These are phyloP conservation scores for Lampris megalopsis DNA, from an alignment of 2,113 vertebrate genomes.

Conservation along the genomic window DNA sequence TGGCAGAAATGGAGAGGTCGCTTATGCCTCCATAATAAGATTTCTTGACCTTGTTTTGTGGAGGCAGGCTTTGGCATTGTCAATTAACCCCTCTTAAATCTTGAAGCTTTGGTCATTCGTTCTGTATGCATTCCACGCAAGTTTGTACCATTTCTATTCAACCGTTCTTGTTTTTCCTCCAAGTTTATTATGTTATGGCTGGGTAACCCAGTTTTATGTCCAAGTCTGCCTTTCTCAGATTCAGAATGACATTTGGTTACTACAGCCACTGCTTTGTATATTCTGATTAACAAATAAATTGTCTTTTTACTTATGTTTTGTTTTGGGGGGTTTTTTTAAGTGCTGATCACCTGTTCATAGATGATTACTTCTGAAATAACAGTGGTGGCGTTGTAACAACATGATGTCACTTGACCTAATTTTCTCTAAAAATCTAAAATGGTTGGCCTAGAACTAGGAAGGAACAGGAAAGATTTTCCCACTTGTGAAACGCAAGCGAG, in stretches of 20 bases:
- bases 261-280: slow-evolving; percentile 91
- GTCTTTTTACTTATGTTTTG: slow-evolving; percentile 82
- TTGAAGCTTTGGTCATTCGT: slow-evolving; percentile 85
- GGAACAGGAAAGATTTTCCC: slow-evolving; percentile 50
- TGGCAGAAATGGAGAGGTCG: slow-evolving; percentile 75
- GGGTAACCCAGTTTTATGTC: slow-evolving; percentile 75
- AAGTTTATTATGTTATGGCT: slow-evolving; percentile 76
- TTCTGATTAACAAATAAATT: slow-evolving; percentile 90
- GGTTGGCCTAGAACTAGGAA: slow-evolving; percentile 61
- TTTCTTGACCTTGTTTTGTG: slow-evolving; percentile 60
- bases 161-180: slow-evolving; percentile 61
- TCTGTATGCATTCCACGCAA: slow-evolving; percentile 85
- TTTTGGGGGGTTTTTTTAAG: slow-evolving; percentile 23
- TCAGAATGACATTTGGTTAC: slow-evolving; percentile 82
- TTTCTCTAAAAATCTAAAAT: slow-evolving; percentile 71
- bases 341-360: slow-evolving; percentile 17
- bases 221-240: slow-evolving; percentile 78
- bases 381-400: slow-evolving; percentile 25
- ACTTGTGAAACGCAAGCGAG: slow-evolving; percentile 45
- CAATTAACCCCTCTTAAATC: slow-evolving; percentile 88
- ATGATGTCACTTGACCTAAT: slow-evolving; percentile 73
- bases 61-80: slow-evolving; percentile 72
- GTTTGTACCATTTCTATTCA: slow-evolving; percentile 82
- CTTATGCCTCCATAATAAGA: slow-evolving; percentile 60
- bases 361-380: slow-evolving; percentile 7